These are phyloP conservation scores for Dromococcyx pavoninus DNA, from an alignment of 2,797 vertebrate species.

Conservation along the genomic window DNA sequence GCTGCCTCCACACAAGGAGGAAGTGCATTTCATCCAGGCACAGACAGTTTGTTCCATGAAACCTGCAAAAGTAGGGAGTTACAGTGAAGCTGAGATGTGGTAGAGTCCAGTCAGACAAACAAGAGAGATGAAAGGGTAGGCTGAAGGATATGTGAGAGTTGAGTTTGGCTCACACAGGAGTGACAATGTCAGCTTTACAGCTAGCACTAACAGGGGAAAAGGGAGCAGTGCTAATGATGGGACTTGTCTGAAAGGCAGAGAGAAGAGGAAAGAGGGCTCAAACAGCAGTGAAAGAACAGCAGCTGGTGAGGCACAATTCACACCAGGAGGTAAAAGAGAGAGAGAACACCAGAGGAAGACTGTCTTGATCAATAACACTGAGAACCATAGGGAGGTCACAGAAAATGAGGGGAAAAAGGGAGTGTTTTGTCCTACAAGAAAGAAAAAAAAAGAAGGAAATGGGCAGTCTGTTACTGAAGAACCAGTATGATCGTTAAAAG, in stretches of 20 bases:
- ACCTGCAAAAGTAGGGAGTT: background rate
- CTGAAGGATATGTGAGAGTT: background rate
- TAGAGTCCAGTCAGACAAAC: background rate
- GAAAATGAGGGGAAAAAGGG: background rate
- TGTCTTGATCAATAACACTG: background rate
- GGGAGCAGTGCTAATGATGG: background rate
- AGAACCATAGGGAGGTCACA: background rate
- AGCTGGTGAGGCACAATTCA: background rate
- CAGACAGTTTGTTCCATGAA: background rate
- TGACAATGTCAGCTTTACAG: background rate
- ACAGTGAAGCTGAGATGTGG: background rate
- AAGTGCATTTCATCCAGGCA: background rate
- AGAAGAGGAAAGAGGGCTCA: background rate
- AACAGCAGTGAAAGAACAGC: background rate
- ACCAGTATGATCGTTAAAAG: background rate
- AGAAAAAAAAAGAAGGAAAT: background rate
- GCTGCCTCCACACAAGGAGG: background rate
- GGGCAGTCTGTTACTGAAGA: background rate
- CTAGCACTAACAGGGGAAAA: background rate
- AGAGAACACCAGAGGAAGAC: background rate
- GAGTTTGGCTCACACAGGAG: background rate
- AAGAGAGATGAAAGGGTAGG: background rate
- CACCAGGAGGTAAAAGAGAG: background rate
- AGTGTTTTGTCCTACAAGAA: background rate
- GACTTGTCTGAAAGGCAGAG: background rate